These are phyloP conservation scores for Stomatorhinus walkeri DNA, from an alignment of 2,797 vertebrate species.

Conservation along the genomic window DNA sequence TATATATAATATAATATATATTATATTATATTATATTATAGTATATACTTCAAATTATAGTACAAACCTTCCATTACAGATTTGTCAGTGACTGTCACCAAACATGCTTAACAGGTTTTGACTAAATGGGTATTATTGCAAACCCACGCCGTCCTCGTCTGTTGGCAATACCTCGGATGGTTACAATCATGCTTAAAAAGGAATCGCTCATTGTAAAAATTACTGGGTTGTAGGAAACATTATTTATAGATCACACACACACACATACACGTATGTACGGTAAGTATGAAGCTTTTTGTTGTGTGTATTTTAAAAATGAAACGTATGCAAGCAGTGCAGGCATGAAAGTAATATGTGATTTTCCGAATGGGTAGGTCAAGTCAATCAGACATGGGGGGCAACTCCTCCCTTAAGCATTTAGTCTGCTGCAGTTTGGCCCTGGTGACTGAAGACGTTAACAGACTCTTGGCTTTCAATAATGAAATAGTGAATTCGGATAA, in stretches of 20 bases:
- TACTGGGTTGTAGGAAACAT: background rate
- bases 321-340: background rate
- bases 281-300: background rate
- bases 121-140: background rate
- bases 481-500: background rate
- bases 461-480: background rate
- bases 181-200: constrained; percentile 12
- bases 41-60: constrained; percentile 20
- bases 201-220: background rate
- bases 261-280: background rate
- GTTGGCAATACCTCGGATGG: background rate
- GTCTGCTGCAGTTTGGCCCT: background rate
- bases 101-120: background rate
- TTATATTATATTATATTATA: background rate
- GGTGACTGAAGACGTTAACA: background rate
- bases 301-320: background rate
- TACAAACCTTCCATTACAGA: background rate
- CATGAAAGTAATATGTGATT: background rate
- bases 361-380: background rate
- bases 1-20: background rate
- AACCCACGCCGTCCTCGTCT: background rate
- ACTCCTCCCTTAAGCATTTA: background rate
- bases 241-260: background rate
- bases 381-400: background rate
- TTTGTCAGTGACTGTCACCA: background rate